These are phyloP conservation scores for Sardina pilchardus DNA, from an alignment of 2,113 vertebrate species.

Conservation along the genomic window DNA sequence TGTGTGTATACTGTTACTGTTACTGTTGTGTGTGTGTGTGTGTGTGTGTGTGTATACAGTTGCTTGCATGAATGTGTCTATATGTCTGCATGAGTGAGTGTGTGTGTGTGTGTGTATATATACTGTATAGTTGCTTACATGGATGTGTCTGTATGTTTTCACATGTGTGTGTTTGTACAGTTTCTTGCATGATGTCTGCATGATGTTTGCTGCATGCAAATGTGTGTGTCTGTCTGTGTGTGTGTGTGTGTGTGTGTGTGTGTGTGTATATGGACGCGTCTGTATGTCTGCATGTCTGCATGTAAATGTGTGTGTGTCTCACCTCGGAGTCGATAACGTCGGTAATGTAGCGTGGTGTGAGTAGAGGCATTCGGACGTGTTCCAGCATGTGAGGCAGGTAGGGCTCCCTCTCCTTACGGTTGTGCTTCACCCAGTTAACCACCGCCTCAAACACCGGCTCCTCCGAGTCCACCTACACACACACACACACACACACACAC, in stretches of 20 bases:
- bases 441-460: conserved; percentile 97
- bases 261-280: too few relatives aligned
- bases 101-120: background rate
- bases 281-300: background rate
- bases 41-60: background rate
- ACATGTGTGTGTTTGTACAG: background rate
- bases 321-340: conserved; percentile 98
- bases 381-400: conserved; percentile 90
- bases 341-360: conserved; percentile 96
- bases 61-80: background rate
- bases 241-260: background rate
- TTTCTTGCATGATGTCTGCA: background rate
- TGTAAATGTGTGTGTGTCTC: conserved; percentile 41
- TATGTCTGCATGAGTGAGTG: background rate
- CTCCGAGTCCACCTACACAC: conserved; percentile 89
- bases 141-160: too few relatives aligned
- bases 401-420: conserved; percentile 85
- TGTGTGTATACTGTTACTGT: background rate
- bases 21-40: background rate
- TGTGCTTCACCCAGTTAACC: conserved; percentile 97
- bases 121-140: too few relatives aligned
- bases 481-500: conserved; percentile 25
- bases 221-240: background rate
- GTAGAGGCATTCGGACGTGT: conserved; percentile 93
- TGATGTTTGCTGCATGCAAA: background rate